Conservation (phyloP, 2,113 vertebrate species). For the Puntigrus tetrazona region DNA sequence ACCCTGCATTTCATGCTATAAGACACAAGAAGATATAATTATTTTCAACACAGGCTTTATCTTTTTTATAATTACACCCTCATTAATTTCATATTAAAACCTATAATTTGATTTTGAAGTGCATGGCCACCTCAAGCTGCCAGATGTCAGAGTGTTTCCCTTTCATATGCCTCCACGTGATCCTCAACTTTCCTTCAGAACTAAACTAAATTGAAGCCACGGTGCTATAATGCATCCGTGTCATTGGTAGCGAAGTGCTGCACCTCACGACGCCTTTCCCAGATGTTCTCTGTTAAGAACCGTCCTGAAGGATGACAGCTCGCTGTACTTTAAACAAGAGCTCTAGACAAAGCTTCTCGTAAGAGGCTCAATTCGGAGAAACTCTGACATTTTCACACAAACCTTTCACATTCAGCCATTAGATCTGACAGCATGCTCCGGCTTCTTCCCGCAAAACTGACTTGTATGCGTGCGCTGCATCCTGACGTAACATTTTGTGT, state of each 20-base stretch:
- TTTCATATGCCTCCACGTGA: background rate
- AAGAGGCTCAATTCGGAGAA: background rate
- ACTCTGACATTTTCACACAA: constrained; percentile 9
- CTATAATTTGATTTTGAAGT: background rate
- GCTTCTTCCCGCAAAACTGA: background rate
- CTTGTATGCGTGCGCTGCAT: background rate
- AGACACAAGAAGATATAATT: background rate
- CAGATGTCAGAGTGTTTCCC: background rate
- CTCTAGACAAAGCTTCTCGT: constrained; percentile 18
- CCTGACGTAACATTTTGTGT: background rate
- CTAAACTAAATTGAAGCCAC: background rate
- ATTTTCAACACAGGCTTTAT: background rate
- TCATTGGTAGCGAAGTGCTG: background rate
- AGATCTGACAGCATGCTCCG: background rate
- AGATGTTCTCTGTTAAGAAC: constrained; percentile 23
- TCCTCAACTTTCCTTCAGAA: background rate
- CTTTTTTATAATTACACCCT: background rate
- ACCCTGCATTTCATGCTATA: background rate
- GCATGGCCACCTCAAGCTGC: background rate
- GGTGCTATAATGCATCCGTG: background rate
- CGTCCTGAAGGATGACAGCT: constrained; percentile 5
- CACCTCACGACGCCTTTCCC: background rate
- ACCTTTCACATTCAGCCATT: constrained; percentile 9
- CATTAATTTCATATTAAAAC: constrained; percentile 7
- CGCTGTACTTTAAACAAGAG: constrained; percentile 25